Evolutionary conservation across 2,888 invertebrate genomes (phyloP), one percentile per base, ranked within the genome.

Genomic region (Thumatha senex): DNA sequence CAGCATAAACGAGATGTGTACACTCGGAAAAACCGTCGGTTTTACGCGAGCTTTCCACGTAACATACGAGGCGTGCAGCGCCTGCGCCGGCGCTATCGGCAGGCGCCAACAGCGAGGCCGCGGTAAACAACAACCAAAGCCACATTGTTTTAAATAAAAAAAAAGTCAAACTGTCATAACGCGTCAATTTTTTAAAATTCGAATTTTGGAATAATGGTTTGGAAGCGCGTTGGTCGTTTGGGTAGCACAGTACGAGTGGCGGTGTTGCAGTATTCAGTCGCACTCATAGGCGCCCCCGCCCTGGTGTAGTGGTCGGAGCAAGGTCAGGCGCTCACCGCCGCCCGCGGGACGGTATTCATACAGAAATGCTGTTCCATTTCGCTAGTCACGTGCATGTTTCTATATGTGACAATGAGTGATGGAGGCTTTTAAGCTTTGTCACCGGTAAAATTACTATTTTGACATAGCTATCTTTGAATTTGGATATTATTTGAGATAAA

Each of bases 1-100:
- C 92, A 46, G 84, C 71, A 72, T 92, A 90, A 40, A 92, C 89
- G 54, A 92, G 77, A 72, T 92, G 92, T 49, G 92, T 92, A 68
- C 92, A 92, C 80, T 92, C 91, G 63, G 85, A 75, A 67, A 82
- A 84, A 36, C 76, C 72, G 34, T 82, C 78, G 38, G 72, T 69
- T 29, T 72, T 70, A 55, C 76, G 77, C 63, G 80, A 74, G 68
- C 74, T 79, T 54, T 86, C 85, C 56, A 86, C 88, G 64, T 91
- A 92, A 72, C 92, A 92, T 56, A 90, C 78, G 47, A 92, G 79
- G 49, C 92, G 85, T 52, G 90, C 87, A 66, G 88, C 89, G 65
- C 92, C 92, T 46, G 87, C 86, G 76, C 90, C 91, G 10, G 89
- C 89, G 55, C 82, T 71, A 15, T 76, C 67, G 5, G 70, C 84